Evolutionary conservation across 2,888 invertebrate species (phyloP), one percentile per base, ranked within the genome.

Genomic region (Aethes cnicana): DNA sequence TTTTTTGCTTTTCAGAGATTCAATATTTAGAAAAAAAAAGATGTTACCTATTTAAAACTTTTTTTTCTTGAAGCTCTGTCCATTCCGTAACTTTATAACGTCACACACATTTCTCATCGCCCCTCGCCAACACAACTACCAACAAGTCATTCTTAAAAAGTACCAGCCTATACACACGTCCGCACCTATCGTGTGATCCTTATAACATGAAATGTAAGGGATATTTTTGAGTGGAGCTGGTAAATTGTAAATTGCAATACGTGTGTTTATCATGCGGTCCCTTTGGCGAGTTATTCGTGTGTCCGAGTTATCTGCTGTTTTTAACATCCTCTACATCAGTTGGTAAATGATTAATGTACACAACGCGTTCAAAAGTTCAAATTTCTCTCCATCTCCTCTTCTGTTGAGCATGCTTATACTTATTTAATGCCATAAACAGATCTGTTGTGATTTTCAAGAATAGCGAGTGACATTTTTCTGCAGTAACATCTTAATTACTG

Each of bases 231-330:
- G 32, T 4, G 17, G n/a, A n/a, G n/a, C 21, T 21, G 9, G 11
- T 16, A 5, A 23, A 35, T 28, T 37, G 30, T 6, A 49, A 54
- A 48, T 44, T 50, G 32, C 42, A 43, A 11, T 17, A 44, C 25
- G 55, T 50, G 66, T 65, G 63, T 69, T 64, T 69, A 69, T 65
- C 66, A 64, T 56, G 47, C 56, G 57, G 62, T 61, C 62, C 56
- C 64, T 62, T 66, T 68, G 54, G 54, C 58, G 1, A 47, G 59
- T 68, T 69, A 68, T 69, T 71, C 65, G 61, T 59, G 59, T 63
- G 61, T 61, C 58, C 58, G 61, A 56, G 57, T 63, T 63, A 55
- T 58, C 67, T 68, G 61, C 67, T 72, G 33, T 41, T 68, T 67
- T 66, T 64, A 66, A 57, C 53, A 59, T 42, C 56, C 58, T 54